Percentiles rank a stretch among this genome's conserved stretches.
Conservation (phyloP, 2,888 invertebrate species). For the Ophonus ardosiacus region DNA sequence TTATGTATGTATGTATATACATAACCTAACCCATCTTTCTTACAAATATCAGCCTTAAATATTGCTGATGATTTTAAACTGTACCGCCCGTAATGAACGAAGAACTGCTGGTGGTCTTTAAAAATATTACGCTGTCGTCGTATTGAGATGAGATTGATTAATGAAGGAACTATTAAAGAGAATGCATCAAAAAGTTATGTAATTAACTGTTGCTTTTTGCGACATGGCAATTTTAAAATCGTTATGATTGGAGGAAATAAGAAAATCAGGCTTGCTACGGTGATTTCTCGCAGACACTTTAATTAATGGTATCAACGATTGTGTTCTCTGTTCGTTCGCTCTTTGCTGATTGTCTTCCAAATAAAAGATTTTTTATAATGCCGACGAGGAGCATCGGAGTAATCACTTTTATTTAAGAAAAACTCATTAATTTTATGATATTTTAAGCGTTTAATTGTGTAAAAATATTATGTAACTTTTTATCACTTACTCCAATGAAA, state of each 20-base stretch:
- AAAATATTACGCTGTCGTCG: neutral
- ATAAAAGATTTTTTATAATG: constrained; percentile 31
- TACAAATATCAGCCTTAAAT: too few relatives aligned
- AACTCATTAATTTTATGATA: neutral
- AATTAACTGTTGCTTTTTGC: constrained; percentile 41
- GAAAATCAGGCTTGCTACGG: neutral
- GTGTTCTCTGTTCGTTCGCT: neutral
- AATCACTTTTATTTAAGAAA: constrained; percentile 17
- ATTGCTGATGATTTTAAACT: neutral
- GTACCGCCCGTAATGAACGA: neutral
- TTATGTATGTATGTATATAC: too few relatives aligned
- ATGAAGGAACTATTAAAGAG: constrained; percentile 49
- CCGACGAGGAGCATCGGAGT: neutral
- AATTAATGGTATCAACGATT: constrained; percentile 58
- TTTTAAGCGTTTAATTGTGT: neutral
- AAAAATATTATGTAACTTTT: neutral
- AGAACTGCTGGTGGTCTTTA: neutral
- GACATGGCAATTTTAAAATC: constrained; percentile 53
- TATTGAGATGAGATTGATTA: constrained; percentile 44
- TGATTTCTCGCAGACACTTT: constrained; percentile 54
- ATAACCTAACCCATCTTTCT: too few relatives aligned
- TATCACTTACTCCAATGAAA: neutral
- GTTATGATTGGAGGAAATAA: constrained; percentile 44
- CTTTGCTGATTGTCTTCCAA: constrained; percentile 15
- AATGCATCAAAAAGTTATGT: constrained; percentile 54